Base-by-base conservation (phyloP, 2,888 invertebrate genomes). In the Papilio demoleus region DNA sequence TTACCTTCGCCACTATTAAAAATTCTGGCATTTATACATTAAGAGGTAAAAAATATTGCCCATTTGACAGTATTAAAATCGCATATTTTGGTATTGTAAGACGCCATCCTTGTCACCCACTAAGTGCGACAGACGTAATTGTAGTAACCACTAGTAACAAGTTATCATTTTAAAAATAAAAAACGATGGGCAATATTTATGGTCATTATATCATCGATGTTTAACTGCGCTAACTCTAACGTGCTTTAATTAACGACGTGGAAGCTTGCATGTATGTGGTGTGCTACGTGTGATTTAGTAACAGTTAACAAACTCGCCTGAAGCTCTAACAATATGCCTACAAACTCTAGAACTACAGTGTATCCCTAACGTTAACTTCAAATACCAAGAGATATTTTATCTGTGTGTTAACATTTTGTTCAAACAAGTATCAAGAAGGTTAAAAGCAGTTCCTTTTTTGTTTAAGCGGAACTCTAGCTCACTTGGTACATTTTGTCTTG, bases 201-300 rank as follows among this genome's bases (percentile, higher is more conserved):
- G 50, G 40, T 27, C 14, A 56, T 22, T 61, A 53, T 27, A 24
- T 58, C 56, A 58, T 68, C 63, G 56, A 56, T 68, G 45, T 63
- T 19, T 59, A 17, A 58, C 22, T 64, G 58, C 64, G 64, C 68
- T 64, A 31, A 59, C 38, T 59, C 63, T 50, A 59, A 64, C 68
- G 31, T 68, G 63, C 64, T 63, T 68, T 68, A 24, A 42, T 63
- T 56, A 56, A 47, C 59, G 50, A 59, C 47, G 64, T 64, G 68
- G 59, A 64, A 64, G 50, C 63, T 68, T 68, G 68, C 68, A 68
- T 68, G 68, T 68, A 58, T 64, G n/a, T 36, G 45, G 68, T 68
- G 64, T 68, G 67, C 36, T 38, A 64, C 9, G 27, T 68, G 64
- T 59, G 58, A 68, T 9, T 59, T 58, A 42, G 6, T 60, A 12